Percentiles rank a stretch among this genome's conserved stretches.
phyloP scores from a whole-genome alignment of 2,797 vertebrate species.

The Hypotaenidia okinawae region DNA sequence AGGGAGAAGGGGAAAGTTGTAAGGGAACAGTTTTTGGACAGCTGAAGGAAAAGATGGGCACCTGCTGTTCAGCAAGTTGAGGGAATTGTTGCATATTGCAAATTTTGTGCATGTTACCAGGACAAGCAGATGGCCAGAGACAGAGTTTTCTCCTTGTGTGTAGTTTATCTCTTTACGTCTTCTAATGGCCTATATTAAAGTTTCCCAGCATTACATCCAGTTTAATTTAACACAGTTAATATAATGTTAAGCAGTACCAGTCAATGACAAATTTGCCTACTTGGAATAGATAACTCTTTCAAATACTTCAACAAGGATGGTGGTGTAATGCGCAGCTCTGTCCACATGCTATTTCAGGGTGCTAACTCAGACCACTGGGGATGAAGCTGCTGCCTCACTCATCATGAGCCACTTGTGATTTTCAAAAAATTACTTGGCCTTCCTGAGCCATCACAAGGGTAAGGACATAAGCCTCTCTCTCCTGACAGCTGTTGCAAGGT shows the following conservation, averaged over 20 bases:
- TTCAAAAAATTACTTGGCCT: not conserved
- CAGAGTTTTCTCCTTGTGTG: conserved; percentile 40
- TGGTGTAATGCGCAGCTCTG: not conserved
- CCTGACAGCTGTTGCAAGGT: not conserved
- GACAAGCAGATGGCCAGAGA: conserved; percentile 71
- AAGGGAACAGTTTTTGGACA: conserved; percentile 50
- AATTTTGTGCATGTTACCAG: conserved; percentile 39
- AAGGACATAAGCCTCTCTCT: not conserved
- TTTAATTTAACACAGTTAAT: conserved; percentile 44
- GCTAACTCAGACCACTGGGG: not conserved
- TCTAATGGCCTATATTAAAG: conserved; percentile 52
- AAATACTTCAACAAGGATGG: not conserved
- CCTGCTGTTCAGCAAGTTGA: conserved; percentile 68
- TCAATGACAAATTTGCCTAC: conserved; percentile 12
- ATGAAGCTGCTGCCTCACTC: not conserved
- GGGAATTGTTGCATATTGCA: conserved; percentile 62
- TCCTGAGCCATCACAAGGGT: not conserved
- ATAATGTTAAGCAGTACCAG: not conserved
- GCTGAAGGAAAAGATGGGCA: conserved; percentile 66
- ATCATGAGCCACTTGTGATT: not conserved
- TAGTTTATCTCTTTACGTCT: conserved; percentile 49
- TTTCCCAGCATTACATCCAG: conserved; percentile 18
- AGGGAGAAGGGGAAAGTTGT: conserved; percentile 10
- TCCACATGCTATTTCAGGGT: not conserved
- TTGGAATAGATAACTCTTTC: conserved; percentile 10